These are phyloP conservation scores for Drosophila erecta DNA, from an alignment of 1,140 invertebrate genomes.

Conservation along the genomic window DNA sequence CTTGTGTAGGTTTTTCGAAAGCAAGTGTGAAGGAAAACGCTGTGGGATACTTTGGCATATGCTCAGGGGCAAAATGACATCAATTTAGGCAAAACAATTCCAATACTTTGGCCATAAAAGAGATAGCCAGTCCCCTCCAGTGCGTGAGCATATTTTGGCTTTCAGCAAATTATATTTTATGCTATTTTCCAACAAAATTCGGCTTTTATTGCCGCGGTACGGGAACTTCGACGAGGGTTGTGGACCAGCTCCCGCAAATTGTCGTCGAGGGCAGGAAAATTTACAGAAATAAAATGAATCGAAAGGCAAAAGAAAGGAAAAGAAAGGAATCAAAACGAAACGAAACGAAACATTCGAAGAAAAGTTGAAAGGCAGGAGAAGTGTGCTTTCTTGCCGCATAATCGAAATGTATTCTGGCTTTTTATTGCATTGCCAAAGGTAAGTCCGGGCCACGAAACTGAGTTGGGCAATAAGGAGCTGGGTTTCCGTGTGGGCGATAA, in stretches of 20 bases:
- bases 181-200: constrained; percentile 40
- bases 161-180: constrained; percentile 75
- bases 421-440: constrained; percentile 65
- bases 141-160: constrained; percentile 52
- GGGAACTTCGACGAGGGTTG: constrained; percentile 67
- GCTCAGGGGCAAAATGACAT: constrained; percentile 40
- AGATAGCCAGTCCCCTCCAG: constrained; percentile 33
- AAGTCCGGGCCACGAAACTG: constrained; percentile 13
- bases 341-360: constrained; percentile 17
- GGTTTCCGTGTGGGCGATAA: constrained; percentile 54
- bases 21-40: constrained; percentile 27
- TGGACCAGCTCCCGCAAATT: constrained; percentile 36
- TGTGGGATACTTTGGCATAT: constrained; percentile 14
- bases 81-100: constrained; percentile 45
- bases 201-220: constrained; percentile 45
- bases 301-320: constrained; percentile 6
- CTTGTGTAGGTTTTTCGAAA: constrained; percentile 2
- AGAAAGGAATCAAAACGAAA: constrained; percentile 40
- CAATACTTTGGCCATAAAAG: constrained; percentile 40
- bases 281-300: constrained; percentile 59
- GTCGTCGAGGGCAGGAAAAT: constrained; percentile 65
- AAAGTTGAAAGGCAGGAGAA: constrained; percentile 18
- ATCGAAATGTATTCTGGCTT: constrained; percentile 75
- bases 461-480: neutral
- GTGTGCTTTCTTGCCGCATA: constrained; percentile 61